Evolutionary conservation across 2,113 vertebrate genomes (phyloP), one percentile per base, ranked within the genome.

Genomic region (Corythaixoides concolor): DNA sequence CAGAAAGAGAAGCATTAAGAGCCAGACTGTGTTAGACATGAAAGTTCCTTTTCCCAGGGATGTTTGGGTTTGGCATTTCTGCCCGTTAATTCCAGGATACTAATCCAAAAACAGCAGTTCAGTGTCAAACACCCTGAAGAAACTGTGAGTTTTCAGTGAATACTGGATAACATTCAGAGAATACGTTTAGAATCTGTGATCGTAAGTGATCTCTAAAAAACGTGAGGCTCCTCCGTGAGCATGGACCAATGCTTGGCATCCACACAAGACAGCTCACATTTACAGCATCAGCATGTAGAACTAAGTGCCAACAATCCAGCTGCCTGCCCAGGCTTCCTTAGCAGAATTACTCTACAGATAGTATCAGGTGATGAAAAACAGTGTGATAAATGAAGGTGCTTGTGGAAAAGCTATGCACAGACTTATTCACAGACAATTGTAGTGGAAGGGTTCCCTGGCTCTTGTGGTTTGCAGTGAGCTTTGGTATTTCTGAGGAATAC

Each of bases 351-450:
- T 82, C 84, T 59, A 62, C 84, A 82, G 72, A 66, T 62, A 50
- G 1, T 87, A 92, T 63, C 95, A 82, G 84, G 89, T 89, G 95
- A 88, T 63, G 87, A 95, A 95, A 95, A 85, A 7, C 55, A 17
- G n/a, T 2, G 41, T 47, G 94, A 96, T 88, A 95, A 92, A 91
- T 47, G 59, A 56, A 81, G 83, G 86, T 58, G 80, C 49, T n/a
- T 17, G 74, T 78, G 59, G 83, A 73, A 89, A 76, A 89, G 69
- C 80, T 69, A 15, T 11, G 58, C 81, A 76, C 73, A 39, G 53
- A 47, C 43, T 45, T 73, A 52, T 28, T 41, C 53, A 56, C 0
- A 0, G 59, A 79, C 83, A 66, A 83, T 23, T 87, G 60, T 5
- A n/a, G 33, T 4, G 49, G 35, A 70, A 89, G 49, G 19, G 73